phyloP scores from a whole-genome alignment of 2,888 invertebrate genomes.

The Caenorhabditis drosophilae region DNA sequence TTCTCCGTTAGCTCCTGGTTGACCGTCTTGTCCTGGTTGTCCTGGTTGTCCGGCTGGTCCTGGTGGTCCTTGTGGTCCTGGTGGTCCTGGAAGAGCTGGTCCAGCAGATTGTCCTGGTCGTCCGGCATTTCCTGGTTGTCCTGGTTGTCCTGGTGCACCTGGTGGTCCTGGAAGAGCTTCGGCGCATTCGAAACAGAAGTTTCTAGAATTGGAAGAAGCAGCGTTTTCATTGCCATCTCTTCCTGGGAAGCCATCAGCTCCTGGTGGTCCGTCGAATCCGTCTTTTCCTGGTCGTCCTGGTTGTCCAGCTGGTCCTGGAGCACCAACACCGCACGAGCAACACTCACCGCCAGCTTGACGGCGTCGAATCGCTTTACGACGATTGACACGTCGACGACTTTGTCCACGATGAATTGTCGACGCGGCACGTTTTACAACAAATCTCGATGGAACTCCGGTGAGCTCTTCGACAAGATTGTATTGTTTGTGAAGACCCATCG shows the following conservation, averaged over 20 bases:
- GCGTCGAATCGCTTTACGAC: too few relatives aligned
- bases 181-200: slow-evolving; percentile 40
- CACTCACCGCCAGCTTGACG: slow-evolving; percentile 22
- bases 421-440: slow-evolving; percentile 36
- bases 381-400: background rate
- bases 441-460: slow-evolving; percentile 33
- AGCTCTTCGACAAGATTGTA: slow-evolving; percentile 33
- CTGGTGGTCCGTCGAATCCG: slow-evolving; percentile 52
- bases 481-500: slow-evolving; percentile 31
- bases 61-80: slow-evolving; percentile 21
- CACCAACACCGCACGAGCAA: slow-evolving; percentile 52
- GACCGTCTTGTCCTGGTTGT: slow-evolving; percentile 29
- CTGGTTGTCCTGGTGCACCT: slow-evolving; percentile 46
- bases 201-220: too few relatives aligned
- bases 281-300: slow-evolving; percentile 48
- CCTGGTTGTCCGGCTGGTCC: slow-evolving; percentile 53
- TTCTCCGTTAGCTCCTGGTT: slow-evolving; percentile 40
- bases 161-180: slow-evolving; percentile 49
- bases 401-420: too few relatives aligned
- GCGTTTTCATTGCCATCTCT: too few relatives aligned
- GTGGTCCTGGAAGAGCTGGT: slow-evolving; percentile 15
- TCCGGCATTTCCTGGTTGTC: slow-evolving; percentile 45
- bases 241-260: slow-evolving; percentile 47
- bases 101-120: slow-evolving; percentile 37
- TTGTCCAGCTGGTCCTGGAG: slow-evolving; percentile 49